A percentile compares a stretch with the other conserved stretches of the same genome.
These are phyloP conservation scores for Cyanocitta stelleri DNA, from an alignment of 2,113 vertebrate genomes.

Conservation along the genomic window DNA sequence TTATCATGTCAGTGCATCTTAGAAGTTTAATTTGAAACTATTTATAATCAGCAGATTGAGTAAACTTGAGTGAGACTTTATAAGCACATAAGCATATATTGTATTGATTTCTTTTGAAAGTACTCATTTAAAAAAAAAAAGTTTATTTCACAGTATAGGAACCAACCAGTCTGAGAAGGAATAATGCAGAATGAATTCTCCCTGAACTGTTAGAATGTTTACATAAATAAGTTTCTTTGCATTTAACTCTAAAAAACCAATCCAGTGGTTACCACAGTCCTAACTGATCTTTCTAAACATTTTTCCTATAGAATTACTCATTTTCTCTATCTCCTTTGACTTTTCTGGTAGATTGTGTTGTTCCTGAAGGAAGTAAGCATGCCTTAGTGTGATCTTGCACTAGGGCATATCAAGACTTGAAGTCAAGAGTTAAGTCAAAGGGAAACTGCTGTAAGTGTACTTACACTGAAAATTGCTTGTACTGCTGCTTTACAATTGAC, in stretches of 20 bases:
- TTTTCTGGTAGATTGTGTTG: not conserved
- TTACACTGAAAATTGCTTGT: not conserved
- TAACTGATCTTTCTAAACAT: not conserved
- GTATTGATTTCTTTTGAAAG: slow-evolving; percentile 12
- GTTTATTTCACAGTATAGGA: not conserved
- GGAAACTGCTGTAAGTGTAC: not conserved
- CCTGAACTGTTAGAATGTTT: not conserved
- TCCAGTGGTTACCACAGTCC: not conserved
- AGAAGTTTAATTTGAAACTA: not conserved
- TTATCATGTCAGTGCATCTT: not conserved
- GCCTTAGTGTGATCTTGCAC: not conserved
- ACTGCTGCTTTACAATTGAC: not conserved
- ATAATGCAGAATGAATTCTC: not conserved
- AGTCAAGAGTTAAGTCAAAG: not conserved
- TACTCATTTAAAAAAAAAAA: not conserved
- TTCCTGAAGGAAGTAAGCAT: not conserved
- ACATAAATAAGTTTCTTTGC: not conserved
- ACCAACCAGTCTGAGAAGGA: not conserved
- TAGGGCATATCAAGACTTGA: not conserved
- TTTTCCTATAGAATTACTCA: not conserved
- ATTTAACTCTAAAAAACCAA: not conserved
- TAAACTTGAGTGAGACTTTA: not conserved
- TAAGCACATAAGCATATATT: not conserved
- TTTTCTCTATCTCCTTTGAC: not conserved
- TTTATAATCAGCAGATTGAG: not conserved